Evolutionary conservation across 1,140 invertebrate species (phyloP).

Genomic region (Nomia melanderi): DNA sequence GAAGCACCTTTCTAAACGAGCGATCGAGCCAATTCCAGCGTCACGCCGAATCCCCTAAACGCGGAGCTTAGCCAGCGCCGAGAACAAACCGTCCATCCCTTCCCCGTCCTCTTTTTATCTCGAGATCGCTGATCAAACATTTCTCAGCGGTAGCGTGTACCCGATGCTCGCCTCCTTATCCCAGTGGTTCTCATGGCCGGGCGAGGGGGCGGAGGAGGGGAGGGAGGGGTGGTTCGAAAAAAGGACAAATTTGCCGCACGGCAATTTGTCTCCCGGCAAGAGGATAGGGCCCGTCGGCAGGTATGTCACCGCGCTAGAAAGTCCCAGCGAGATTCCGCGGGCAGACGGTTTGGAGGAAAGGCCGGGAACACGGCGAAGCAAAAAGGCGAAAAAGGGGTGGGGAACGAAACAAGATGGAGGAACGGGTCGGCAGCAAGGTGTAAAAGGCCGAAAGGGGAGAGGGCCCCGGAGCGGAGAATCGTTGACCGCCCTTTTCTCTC

Average conservation of each 20-base stretch:
- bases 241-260: neutral
- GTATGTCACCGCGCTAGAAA: constrained; percentile 51
- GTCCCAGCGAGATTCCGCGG: constrained; percentile 45
- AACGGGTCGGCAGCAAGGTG: constrained; percentile 42
- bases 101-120: no score
- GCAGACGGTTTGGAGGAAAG: no score
- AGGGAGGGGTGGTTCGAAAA: no score
- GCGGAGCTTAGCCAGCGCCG: no score
- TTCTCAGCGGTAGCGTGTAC: no score
- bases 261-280: constrained; percentile 58
- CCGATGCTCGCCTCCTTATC: neutral
- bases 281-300: neutral
- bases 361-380: neutral
- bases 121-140: no score
- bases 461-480: constrained; percentile 24
- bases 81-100: no score
- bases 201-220: neutral
- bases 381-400: neutral
- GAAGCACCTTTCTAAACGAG: no score
- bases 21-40: no score
- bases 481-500: constrained; percentile 67
- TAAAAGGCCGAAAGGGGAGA: constrained; percentile 21
- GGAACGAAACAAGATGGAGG: constrained; percentile 42
- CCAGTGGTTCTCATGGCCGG: neutral
- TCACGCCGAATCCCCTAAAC: no score